These are phyloP conservation scores for Drosophila takahashii DNA, from an alignment of 1,140 invertebrate species.

Conservation along the genomic window DNA sequence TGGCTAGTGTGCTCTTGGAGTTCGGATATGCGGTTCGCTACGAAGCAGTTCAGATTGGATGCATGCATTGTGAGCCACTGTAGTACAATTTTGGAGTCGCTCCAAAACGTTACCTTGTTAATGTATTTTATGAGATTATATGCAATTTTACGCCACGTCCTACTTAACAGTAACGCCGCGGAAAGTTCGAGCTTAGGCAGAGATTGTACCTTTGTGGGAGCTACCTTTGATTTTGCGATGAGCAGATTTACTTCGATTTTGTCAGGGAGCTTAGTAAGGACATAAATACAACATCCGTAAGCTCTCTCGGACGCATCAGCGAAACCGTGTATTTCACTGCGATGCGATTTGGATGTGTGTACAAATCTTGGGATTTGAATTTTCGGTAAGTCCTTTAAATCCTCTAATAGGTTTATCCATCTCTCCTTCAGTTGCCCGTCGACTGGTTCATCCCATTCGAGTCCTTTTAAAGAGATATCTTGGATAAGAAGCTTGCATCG, in stretches of 20 bases:
- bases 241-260: background rate
- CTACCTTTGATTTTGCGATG: background rate
- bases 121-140: background rate
- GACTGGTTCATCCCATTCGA: background rate
- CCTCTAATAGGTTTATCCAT: background rate
- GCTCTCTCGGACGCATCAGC: background rate
- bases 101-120: background rate
- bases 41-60: background rate
- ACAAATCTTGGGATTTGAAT: background rate
- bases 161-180: background rate
- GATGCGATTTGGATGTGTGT: background rate
- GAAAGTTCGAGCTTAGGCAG: background rate
- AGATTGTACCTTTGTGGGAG: background rate
- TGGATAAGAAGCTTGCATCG: background rate
- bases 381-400: background rate
- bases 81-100: background rate
- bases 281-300: background rate
- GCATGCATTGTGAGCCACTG: background rate
- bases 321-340: background rate
- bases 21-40: background rate
- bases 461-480: background rate
- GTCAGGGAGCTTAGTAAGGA: background rate
- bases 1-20: background rate
- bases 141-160: background rate
- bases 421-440: background rate